Evolutionary conservation across 2,797 vertebrate species (phyloP), one percentile per base, ranked within the genome.

Genomic region (Lutjanus campechanus): DNA sequence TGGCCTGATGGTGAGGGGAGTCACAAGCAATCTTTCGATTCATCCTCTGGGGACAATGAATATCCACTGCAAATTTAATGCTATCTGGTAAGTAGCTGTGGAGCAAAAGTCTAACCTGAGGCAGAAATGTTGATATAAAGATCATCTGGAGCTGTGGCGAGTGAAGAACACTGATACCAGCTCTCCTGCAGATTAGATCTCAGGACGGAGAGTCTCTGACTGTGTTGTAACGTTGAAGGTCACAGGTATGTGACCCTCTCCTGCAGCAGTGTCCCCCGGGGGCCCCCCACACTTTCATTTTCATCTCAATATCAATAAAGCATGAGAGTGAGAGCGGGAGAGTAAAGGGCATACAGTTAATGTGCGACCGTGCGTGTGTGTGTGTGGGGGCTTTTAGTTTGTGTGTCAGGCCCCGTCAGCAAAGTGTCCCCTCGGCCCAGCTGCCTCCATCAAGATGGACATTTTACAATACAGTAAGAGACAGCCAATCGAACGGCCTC

Each of bases 401-500:
- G 40, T 43, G 61, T 75, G 70, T 67, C 7, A n/a, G 29, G 20
- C 40, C 44, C 43, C 1, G 55, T 75, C 73, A 80, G 80, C 74
- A 69, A 25, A 62, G 29, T 40, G 69, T 68, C 50, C 77, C 59
- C 43, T 54, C n/a, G 6, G 73, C 60, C 29, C 7, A 1, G 49
- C 50, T 16, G 54, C 61, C 47, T 69, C 74, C 72, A 79, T 77
- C 69, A 69, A 82, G 85, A 90, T 83, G 25, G 88, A 87, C 85
- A 6, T 81, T 73, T 89, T 49, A 70, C 71, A 44, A 53, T 73
- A 86, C 46, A 53, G 84, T n/a, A 62, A 78, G 75, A 85, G 85
- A 90, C 90, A 85, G 72, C 46, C 77, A 70, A 91, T 89, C 71
- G 87, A 92, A 77, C 20, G 50, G 65, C 66, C 75, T 55, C 59